A percentile compares a stretch with the other conserved stretches of the same genome.
phyloP scores from a whole-genome alignment of 2,797 vertebrate species.

The Rallus crepitans region DNA sequence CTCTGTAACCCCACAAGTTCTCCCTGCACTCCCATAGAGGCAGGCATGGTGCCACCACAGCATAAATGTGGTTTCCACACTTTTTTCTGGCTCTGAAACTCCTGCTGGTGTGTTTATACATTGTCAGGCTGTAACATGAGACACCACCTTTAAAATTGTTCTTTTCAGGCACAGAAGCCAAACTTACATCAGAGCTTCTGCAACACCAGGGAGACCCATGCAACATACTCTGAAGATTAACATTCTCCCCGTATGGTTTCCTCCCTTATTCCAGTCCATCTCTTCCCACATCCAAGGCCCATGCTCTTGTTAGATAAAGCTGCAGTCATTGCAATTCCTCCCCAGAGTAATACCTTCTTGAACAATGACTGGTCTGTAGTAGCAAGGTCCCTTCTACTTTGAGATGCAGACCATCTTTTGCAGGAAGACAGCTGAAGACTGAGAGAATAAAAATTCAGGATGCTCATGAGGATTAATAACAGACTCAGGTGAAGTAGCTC shows the following conservation, averaged over 20 bases:
- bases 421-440: constrained; percentile 14
- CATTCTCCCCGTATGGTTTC: neutral
- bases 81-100: neutral
- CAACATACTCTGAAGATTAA: neutral
- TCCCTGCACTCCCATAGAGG: neutral
- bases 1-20: neutral
- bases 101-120: neutral
- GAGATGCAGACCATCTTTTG: constrained; percentile 53
- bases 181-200: neutral
- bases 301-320: constrained; percentile 41
- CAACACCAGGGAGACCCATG: neutral
- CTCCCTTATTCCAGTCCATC: neutral
- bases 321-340: constrained; percentile 13
- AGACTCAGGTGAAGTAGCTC: neutral
- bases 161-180: neutral
- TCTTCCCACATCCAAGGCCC: neutral
- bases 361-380: constrained; percentile 18
- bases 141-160: neutral
- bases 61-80: neutral
- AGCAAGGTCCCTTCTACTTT: constrained; percentile 8
- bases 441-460: constrained; percentile 1
- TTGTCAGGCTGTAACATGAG: neutral
- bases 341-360: neutral
- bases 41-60: neutral
- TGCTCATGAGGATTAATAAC: neutral